phyloP scores from a whole-genome alignment of 2,888 invertebrate species.

The Aspidiotus rigidus region DNA sequence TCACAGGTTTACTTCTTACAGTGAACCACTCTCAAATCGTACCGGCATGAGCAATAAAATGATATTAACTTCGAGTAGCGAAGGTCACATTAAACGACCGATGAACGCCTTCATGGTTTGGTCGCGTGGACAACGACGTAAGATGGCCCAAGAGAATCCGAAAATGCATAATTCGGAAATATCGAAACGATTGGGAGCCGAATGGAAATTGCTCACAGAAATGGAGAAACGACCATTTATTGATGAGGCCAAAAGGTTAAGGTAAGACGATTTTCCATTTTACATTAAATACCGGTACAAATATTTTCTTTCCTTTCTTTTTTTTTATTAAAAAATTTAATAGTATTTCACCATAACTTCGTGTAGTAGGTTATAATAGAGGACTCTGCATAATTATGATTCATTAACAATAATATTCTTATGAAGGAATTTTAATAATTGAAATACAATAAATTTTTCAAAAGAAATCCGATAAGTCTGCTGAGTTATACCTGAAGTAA shows the following conservation, averaged over 20 bases:
- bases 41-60: slow-evolving; percentile 16
- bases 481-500: no score
- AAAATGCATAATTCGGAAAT: slow-evolving; percentile 99
- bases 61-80: slow-evolving; percentile 10
- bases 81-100: slow-evolving; percentile 77
- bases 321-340: not conserved
- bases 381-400: no score
- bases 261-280: slow-evolving; percentile 42
- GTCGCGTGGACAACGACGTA: slow-evolving; percentile 82
- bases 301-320: not conserved
- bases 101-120: slow-evolving; percentile 99
- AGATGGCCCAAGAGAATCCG: slow-evolving; percentile 95
- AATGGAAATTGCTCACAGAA: slow-evolving; percentile 84
- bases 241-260: slow-evolving; percentile 83
- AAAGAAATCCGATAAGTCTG: no score
- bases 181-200: slow-evolving; percentile 81
- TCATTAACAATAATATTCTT: no score
- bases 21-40: no score
- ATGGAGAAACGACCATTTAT: slow-evolving; percentile 86
- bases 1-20: no score
- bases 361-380: no score
- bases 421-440: no score
- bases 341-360: no score
- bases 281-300: not conserved
- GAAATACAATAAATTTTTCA: no score